These are phyloP conservation scores for Heliconius cydno DNA, from an alignment of 2,888 invertebrate species.

Conservation along the genomic window DNA sequence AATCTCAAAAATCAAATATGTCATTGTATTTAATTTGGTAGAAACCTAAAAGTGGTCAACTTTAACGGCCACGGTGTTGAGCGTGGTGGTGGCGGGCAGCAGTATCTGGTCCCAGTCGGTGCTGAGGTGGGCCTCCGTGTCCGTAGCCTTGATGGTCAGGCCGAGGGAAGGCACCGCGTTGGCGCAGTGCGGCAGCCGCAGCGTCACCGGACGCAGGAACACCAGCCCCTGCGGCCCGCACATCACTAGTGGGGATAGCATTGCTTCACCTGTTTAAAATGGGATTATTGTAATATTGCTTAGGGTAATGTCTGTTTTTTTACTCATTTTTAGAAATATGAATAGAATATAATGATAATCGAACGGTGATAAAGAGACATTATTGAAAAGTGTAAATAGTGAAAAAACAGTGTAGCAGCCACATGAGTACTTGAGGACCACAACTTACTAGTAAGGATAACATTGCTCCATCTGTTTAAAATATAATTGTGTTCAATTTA, in stretches of 20 bases:
- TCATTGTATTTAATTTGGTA: slow-evolving; percentile 4
- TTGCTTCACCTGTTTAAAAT: slow-evolving; percentile 91
- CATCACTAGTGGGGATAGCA: slow-evolving; percentile 97
- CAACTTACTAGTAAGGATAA: too few relatives aligned
- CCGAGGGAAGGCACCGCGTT: slow-evolving; percentile 90
- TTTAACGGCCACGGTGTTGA: slow-evolving; percentile 94
- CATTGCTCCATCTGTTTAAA: too few relatives aligned
- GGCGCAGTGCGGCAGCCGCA: slow-evolving; percentile 94
- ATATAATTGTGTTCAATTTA: too few relatives aligned
- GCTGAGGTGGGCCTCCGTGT: slow-evolving; percentile 92
- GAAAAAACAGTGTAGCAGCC: neutral
- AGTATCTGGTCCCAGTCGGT: slow-evolving; percentile 94
- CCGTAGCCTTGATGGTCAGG: slow-evolving; percentile 90
- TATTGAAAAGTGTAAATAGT: neutral
- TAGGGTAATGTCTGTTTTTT: neutral
- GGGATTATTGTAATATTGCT: neutral
- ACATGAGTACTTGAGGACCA: too few relatives aligned
- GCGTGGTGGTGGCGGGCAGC: slow-evolving; percentile 91
- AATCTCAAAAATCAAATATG: neutral
- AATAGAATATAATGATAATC: neutral
- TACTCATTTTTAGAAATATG: neutral
- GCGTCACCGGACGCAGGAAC: slow-evolving; percentile 94
- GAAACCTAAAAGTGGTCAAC: slow-evolving; percentile 91
- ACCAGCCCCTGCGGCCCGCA: slow-evolving; percentile 97
- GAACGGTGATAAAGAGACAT: neutral